Percentiles rank a stretch among this genome's conserved stretches.
These are phyloP conservation scores for Lamproptera curius DNA, from an alignment of 2,888 invertebrate species.

Conservation along the genomic window DNA sequence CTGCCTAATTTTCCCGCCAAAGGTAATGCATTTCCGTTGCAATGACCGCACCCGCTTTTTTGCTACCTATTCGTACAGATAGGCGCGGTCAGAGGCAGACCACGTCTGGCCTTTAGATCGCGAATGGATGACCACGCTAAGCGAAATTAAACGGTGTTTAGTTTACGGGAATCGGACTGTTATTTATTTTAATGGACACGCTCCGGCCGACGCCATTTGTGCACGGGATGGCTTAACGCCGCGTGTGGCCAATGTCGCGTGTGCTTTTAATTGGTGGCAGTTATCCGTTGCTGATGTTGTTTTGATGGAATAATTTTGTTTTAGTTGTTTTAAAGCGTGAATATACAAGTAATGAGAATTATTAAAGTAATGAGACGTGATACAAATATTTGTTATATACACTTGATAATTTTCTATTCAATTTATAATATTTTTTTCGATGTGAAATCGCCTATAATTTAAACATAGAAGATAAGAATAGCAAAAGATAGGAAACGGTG, in stretches of 20 bases:
- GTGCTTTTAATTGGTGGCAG: too few relatives aligned
- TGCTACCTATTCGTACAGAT: conserved; percentile 36
- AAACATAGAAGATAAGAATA: too few relatives aligned
- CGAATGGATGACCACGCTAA: conserved; percentile 59
- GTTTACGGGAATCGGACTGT: conserved; percentile 22
- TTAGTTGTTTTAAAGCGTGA: too few relatives aligned
- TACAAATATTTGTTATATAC: too few relatives aligned
- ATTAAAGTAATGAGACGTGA: too few relatives aligned
- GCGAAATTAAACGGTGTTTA: conserved; percentile 41
- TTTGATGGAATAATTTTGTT: too few relatives aligned
- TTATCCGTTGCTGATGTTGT: too few relatives aligned
- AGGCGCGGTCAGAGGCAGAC: conserved; percentile 41
- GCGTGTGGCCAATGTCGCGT: neutral
- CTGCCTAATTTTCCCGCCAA: neutral
- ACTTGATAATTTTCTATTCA: too few relatives aligned
- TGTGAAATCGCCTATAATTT: too few relatives aligned
- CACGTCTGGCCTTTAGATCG: conserved; percentile 39
- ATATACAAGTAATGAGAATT: too few relatives aligned
- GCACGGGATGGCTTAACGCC: conserved; percentile 7
- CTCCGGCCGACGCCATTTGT: conserved; percentile 8
- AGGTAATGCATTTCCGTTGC: conserved; percentile 1
- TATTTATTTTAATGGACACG: conserved; percentile 18
- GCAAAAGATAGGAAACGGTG: too few relatives aligned
- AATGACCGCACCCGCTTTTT: conserved; percentile 10
- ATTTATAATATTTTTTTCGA: too few relatives aligned